Evolutionary conservation across 2,888 invertebrate genomes (phyloP).

Genomic region (Papilio elwesi): DNA sequence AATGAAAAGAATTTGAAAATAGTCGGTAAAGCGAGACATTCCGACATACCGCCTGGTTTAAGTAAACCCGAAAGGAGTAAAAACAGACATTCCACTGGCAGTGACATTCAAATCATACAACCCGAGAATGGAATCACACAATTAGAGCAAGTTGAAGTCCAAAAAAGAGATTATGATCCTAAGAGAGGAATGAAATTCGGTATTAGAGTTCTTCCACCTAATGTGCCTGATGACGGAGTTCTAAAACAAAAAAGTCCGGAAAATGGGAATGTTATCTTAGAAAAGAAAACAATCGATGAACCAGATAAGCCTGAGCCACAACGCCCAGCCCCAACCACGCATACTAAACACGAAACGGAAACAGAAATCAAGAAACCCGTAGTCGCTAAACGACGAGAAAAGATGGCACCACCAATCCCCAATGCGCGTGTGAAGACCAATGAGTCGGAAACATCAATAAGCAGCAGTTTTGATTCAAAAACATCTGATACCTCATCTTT

Average conservation of each 20-base stretch:
- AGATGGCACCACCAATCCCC: constrained; percentile 79
- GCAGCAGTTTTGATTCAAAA: constrained; percentile 62
- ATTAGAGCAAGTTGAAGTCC: constrained; percentile 78
- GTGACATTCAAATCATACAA: constrained; percentile 73
- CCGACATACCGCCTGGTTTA: constrained; percentile 62
- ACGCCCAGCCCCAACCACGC: constrained; percentile 62
- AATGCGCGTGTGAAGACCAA: constrained; percentile 73
- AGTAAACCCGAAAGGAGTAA: constrained; percentile 75
- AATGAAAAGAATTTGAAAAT: constrained; percentile 79
- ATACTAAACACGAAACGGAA: constrained; percentile 82
- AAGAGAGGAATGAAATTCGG: constrained; percentile 87
- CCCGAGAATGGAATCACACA: constrained; percentile 71
- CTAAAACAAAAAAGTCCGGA: constrained; percentile 75
- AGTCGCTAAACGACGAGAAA: constrained; percentile 81
- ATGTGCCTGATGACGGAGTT: constrained; percentile 80
- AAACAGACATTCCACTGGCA: constrained; percentile 69
- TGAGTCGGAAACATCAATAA: constrained; percentile 67
- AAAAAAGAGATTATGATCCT: constrained; percentile 83
- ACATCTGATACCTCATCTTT: constrained; percentile 67
- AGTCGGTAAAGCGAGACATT: constrained; percentile 67
- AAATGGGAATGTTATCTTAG: constrained; percentile 68
- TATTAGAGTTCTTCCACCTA: constrained; percentile 86
- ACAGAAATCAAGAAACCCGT: constrained; percentile 77
- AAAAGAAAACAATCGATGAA: constrained; percentile 71
- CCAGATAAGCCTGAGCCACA: constrained; percentile 73